phyloP scores from a whole-genome alignment of 1,140 invertebrate species.

The Drosophila bocki region DNA sequence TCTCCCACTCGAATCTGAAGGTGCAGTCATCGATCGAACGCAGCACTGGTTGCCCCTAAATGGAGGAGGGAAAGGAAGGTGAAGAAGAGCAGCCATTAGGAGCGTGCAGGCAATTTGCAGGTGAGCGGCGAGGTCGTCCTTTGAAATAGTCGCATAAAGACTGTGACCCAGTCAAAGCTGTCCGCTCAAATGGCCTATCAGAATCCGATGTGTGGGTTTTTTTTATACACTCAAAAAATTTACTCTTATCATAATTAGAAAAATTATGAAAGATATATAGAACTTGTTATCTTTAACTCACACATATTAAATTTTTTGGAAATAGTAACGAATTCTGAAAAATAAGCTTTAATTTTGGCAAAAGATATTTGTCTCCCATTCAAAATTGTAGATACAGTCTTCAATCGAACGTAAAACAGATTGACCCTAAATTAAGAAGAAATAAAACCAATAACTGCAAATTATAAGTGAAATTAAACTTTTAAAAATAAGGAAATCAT shows the following conservation, averaged over 20 bases:
- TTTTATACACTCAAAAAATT: neutral
- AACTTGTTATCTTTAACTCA: neutral
- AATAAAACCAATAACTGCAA: neutral
- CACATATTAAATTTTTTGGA: neutral
- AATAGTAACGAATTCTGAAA: neutral
- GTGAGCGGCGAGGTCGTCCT: slow-evolving; percentile 2
- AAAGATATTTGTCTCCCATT: slow-evolving; percentile 86
- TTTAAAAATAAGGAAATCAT: neutral
- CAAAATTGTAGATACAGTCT: slow-evolving; percentile 85
- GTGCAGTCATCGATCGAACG: slow-evolving; percentile 84
- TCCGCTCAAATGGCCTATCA: slow-evolving; percentile 23
- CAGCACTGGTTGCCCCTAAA: slow-evolving; percentile 85
- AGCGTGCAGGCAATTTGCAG: slow-evolving; percentile 34
- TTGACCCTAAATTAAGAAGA: slow-evolving; percentile 72
- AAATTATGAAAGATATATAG: neutral
- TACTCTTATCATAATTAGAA: too few relatives aligned
- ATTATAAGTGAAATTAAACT: neutral
- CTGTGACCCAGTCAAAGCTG: slow-evolving; percentile 26
- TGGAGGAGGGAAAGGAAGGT: slow-evolving; percentile 11
- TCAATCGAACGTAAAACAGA: slow-evolving; percentile 84
- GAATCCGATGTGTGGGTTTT: neutral
- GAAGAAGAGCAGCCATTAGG: slow-evolving; percentile 4
- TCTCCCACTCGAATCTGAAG: slow-evolving; percentile 86
- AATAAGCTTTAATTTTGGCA: slow-evolving; percentile 35
- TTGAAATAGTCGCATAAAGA: slow-evolving; percentile 36